A percentile compares a stretch with the other conserved stretches of the same genome.
These are phyloP conservation scores for Cyanoramphus novaezelandiae DNA, from an alignment of 2,113 vertebrate genomes.

Conservation along the genomic window DNA sequence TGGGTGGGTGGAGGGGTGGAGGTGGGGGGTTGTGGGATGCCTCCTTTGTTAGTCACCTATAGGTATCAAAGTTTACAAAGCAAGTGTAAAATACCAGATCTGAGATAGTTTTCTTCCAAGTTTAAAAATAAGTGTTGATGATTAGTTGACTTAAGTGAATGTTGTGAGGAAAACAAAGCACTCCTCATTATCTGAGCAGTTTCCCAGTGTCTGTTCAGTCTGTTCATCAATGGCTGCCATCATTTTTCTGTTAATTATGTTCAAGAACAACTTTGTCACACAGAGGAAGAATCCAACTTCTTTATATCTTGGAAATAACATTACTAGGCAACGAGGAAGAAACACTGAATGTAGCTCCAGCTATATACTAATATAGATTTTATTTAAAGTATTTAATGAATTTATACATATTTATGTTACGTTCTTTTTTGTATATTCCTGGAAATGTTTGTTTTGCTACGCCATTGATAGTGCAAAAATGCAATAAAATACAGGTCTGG, in stretches of 20 bases:
- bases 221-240: neutral
- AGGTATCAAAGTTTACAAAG: neutral
- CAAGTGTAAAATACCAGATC: neutral
- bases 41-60: neutral
- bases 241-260: neutral
- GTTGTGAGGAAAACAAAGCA: neutral
- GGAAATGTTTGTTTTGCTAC: neutral
- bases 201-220: neutral
- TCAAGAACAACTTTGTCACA: neutral
- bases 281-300: neutral
- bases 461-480: neutral
- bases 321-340: neutral
- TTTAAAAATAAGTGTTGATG: neutral
- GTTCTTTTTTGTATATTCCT: neutral
- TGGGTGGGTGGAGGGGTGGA: too few species aligned
- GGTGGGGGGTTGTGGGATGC: fast-evolving
- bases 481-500: neutral
- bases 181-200: neutral
- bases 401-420: neutral
- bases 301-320: neutral
- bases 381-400: neutral
- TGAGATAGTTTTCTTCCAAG: neutral
- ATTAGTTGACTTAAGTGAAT: neutral
- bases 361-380: neutral
- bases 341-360: neutral